A percentile compares a stretch with the other conserved stretches of the same genome.
These are phyloP conservation scores for Nycticryphes semicollaris DNA, from an alignment of 2,113 vertebrate species.

Conservation along the genomic window DNA sequence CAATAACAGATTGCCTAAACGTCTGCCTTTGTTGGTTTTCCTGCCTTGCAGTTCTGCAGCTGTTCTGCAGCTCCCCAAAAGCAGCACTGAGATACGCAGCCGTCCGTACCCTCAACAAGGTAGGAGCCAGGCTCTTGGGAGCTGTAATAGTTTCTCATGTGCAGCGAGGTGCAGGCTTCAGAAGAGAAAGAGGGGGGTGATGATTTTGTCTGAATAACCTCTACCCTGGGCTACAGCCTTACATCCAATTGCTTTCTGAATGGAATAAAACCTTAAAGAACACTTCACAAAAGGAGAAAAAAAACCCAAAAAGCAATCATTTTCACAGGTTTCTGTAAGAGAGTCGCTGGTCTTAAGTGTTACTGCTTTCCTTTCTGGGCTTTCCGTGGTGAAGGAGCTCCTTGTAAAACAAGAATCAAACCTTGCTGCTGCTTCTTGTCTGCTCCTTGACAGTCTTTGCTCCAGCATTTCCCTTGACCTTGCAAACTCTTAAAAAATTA, in stretches of 20 bases:
- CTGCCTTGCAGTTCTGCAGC: conserved; percentile 76
- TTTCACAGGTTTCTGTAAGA: background rate
- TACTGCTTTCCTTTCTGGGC: background rate
- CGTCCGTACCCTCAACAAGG: conserved; percentile 84
- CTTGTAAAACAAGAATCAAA: background rate
- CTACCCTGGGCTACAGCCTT: background rate
- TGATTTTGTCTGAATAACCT: background rate
- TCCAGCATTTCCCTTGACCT: background rate
- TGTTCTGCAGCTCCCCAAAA: conserved; percentile 84
- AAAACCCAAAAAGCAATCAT: background rate
- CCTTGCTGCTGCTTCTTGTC: background rate
- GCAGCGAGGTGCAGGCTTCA: background rate
- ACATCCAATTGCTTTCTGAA: background rate
- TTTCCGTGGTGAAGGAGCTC: background rate
- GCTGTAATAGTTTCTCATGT: background rate
- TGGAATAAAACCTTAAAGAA: background rate
- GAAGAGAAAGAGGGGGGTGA: background rate
- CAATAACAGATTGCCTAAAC: background rate
- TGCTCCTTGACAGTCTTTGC: background rate
- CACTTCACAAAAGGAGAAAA: background rate
- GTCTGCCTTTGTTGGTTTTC: background rate
- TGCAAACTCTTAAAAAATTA: background rate
- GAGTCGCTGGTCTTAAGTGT: background rate
- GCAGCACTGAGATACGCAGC: conserved; percentile 82
- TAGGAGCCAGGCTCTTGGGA: conserved; percentile 17